phyloP scores from a whole-genome alignment of 2,113 vertebrate species.

The Nannospalax galili region DNA sequence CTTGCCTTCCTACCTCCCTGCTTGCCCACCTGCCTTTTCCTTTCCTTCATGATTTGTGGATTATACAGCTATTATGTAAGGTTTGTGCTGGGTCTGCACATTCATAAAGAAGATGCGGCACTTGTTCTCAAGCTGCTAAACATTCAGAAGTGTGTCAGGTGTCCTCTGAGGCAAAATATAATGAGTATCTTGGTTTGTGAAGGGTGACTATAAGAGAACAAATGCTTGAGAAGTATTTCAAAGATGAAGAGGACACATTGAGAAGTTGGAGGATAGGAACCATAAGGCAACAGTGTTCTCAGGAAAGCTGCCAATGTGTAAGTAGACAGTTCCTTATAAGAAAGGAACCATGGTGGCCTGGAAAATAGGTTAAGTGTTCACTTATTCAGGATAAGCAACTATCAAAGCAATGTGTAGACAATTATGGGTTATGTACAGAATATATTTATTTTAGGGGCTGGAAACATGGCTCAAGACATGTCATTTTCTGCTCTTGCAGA shows the following conservation, averaged over 20 bases:
- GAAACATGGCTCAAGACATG: no score
- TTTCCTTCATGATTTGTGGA: background rate
- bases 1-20: background rate
- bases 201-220: background rate
- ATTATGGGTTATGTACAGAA: no score
- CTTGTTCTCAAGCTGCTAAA: no score
- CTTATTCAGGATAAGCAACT: no score
- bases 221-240: background rate
- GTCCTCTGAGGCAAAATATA: background rate
- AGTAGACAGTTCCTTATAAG: no score
- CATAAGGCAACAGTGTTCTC: no score
- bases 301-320: no score
- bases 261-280: background rate
- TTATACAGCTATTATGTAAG: background rate
- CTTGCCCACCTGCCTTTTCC: background rate
- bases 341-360: no score
- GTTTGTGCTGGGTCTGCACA: background rate
- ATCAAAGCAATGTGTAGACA: no score
- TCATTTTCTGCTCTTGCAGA: no score
- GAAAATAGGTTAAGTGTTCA: no score
- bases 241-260: background rate
- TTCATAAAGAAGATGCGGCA: background rate
- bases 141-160: background rate
- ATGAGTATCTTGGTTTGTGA: background rate
- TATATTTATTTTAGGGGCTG: no score